Evolutionary conservation across 2,888 invertebrate genomes (phyloP).

Genomic region (Nebria salina): DNA sequence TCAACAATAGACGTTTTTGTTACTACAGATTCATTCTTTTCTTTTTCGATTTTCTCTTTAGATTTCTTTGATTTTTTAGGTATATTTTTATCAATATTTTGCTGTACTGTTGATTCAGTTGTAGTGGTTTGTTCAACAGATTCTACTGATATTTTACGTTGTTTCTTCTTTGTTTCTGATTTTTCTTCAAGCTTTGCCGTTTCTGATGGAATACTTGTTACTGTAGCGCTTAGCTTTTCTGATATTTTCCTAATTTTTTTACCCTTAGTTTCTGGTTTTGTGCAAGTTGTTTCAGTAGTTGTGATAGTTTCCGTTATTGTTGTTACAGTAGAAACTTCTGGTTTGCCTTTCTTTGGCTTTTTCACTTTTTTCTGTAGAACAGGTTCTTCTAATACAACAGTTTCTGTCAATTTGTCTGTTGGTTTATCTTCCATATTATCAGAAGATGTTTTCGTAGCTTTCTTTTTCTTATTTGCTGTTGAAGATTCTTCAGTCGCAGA

Average conservation of each 20-base stretch:
- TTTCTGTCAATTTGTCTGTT: not conserved
- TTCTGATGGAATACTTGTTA: constrained; percentile 56
- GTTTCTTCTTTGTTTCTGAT: constrained; percentile 9
- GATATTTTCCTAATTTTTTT: constrained; percentile 63
- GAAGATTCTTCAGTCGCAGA: constrained; percentile 20
- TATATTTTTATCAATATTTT: constrained; percentile 59
- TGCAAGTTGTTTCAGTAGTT: constrained; percentile 52
- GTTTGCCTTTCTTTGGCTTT: constrained; percentile 62
- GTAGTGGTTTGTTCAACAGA: constrained; percentile 29
- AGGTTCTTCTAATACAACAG: not conserved
- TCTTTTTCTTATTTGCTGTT: constrained; percentile 35
- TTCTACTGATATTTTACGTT: not conserved
- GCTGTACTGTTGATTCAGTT: constrained; percentile 57
- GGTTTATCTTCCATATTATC: constrained; percentile 23
- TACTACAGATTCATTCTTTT: constrained; percentile 50
- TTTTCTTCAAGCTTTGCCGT: constrained; percentile 28
- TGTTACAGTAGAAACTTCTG: constrained; percentile 50
- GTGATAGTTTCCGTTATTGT: constrained; percentile 52
- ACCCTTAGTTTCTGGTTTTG: constrained; percentile 49
- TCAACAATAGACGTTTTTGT: constrained; percentile 50
- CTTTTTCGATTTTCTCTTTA: constrained; percentile 46
- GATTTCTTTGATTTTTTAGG: constrained; percentile 41
- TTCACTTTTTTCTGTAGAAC: constrained; percentile 62
- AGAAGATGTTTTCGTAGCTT: constrained; percentile 14
- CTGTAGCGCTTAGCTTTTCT: constrained; percentile 60